phyloP scores from a whole-genome alignment of 2,888 invertebrate genomes.

The Epirrhoe tristata region DNA sequence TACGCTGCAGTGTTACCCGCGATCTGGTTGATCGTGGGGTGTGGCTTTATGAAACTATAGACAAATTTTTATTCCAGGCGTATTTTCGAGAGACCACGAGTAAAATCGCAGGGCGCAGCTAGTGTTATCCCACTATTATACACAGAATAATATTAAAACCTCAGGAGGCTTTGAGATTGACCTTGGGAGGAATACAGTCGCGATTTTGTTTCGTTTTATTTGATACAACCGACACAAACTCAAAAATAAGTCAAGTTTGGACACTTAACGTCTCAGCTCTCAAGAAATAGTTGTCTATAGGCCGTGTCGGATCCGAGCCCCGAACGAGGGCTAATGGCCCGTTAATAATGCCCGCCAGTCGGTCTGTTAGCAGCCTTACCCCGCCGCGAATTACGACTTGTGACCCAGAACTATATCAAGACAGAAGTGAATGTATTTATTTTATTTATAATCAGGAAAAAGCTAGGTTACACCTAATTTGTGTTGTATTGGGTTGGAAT shows the following conservation, averaged over 20 bases:
- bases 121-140: no score
- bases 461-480: no score
- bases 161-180: no score
- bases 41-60: no score
- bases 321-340: conserved; percentile 77
- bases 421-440: conserved; percentile 27
- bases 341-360: conserved; percentile 77
- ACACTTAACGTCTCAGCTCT: conserved; percentile 21
- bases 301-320: conserved; percentile 55
- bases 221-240: conserved; percentile 15
- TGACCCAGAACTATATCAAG: conserved; percentile 10
- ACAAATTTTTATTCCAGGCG: no score
- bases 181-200: no score
- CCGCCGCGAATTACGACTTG: conserved; percentile 70
- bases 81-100: no score
- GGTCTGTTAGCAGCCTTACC: conserved; percentile 69
- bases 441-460: not conserved
- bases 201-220: not conserved
- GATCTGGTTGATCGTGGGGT: no score
- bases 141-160: no score
- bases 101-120: no score
- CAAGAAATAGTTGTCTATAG: conserved; percentile 44
- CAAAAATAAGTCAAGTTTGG: conserved; percentile 23
- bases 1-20: no score
- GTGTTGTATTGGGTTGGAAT: no score